Conservation (phyloP, 2,888 invertebrate genomes). For the Nephrotoma flavescens region DNA sequence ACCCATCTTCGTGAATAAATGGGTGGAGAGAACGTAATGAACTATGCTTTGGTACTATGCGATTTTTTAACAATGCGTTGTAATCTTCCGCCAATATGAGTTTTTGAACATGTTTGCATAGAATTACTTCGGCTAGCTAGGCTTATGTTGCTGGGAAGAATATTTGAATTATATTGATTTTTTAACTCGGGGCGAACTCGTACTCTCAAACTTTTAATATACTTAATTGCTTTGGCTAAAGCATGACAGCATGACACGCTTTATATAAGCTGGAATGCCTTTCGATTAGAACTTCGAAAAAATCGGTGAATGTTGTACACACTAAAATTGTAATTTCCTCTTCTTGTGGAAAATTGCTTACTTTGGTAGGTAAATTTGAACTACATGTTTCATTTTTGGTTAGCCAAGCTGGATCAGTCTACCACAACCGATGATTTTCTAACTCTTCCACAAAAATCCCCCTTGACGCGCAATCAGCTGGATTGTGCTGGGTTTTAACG, state of each 20-base stretch:
- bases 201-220: too few species aligned
- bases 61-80: too few species aligned
- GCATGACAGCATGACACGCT: too few species aligned
- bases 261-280: too few species aligned
- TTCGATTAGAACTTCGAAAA: too few species aligned
- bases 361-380: neutral
- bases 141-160: too few species aligned
- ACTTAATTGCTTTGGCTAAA: too few species aligned
- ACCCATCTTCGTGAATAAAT: neutral
- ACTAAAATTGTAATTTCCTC: neutral
- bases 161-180: too few species aligned
- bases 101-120: neutral
- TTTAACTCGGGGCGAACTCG: too few species aligned
- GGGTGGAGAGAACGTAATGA: neutral
- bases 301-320: too few species aligned
- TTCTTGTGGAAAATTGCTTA: neutral
- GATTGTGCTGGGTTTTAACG: neutral
- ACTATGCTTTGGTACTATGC: too few species aligned
- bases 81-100: too few species aligned
- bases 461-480: neutral
- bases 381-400: neutral
- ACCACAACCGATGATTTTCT: neutral
- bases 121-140: neutral
- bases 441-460: neutral
- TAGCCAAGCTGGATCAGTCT: neutral